These are phyloP conservation scores for Todus mexicanus DNA, from an alignment of 2,797 vertebrate genomes.

Conservation along the genomic window DNA sequence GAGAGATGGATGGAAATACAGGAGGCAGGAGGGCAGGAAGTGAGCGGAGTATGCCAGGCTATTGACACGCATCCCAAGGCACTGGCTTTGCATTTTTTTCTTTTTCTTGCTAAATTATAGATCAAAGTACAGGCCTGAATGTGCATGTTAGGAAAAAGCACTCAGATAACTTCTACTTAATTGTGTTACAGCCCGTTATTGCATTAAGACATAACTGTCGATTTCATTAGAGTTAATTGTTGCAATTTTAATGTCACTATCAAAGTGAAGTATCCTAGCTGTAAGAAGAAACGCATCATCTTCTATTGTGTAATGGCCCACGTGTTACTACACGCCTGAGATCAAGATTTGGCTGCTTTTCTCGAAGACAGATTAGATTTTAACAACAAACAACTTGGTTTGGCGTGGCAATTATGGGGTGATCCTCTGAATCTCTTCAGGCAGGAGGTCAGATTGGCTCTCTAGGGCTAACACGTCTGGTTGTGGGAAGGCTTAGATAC, in stretches of 20 bases:
- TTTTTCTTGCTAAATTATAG: conserved; percentile 14
- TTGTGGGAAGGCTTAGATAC: neutral
- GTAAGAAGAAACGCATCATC: neutral
- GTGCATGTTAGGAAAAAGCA: neutral
- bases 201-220: conserved; percentile 36
- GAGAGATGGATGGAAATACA: neutral
- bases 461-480: neutral
- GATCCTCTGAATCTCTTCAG: neutral
- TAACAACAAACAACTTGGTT: neutral
- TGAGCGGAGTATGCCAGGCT: neutral
- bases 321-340: neutral
- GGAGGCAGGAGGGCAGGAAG: neutral
- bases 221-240: conserved; percentile 58
- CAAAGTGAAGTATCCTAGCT: neutral
- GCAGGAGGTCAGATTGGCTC: neutral
- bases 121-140: conserved; percentile 27
- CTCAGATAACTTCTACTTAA: conserved; percentile 27
- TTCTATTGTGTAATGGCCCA: neutral
- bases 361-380: neutral
- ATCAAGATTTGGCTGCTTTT: neutral
- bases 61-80: neutral
- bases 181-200: neutral
- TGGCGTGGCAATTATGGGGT: neutral
- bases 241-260: conserved; percentile 40
- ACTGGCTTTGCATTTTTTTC: neutral